A percentile compares a stretch with the other conserved stretches of the same genome.
Conservation (phyloP, 2,113 vertebrate species). For the Calidris pygmaea region DNA sequence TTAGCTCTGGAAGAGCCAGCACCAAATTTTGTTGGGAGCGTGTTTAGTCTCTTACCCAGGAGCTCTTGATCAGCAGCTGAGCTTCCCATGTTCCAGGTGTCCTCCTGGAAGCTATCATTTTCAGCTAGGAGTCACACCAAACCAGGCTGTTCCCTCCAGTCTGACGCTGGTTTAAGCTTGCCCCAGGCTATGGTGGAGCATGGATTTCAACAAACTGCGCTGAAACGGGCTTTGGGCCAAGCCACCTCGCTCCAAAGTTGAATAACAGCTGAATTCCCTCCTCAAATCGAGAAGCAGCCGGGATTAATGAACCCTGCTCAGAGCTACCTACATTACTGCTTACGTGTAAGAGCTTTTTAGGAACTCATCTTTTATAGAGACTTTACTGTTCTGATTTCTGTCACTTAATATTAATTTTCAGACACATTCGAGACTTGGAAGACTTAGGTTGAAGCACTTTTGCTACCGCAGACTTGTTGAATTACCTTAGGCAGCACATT, state of each 20-base stretch:
- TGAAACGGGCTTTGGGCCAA: conserved; percentile 12
- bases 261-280: conserved; percentile 28
- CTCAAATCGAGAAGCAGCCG: neutral
- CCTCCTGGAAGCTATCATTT: neutral
- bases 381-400: conserved; percentile 3
- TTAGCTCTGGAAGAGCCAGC: neutral
- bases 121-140: neutral
- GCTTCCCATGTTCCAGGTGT: neutral
- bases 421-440: neutral
- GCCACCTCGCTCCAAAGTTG: neutral
- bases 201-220: neutral
- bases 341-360: conserved; percentile 2
- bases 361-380: neutral
- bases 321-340: conserved; percentile 4
- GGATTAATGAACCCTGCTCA: conserved; percentile 10
- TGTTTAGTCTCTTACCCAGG: neutral
- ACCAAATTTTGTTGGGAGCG: neutral
- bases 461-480: neutral
- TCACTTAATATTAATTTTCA: neutral
- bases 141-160: neutral
- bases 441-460: neutral
- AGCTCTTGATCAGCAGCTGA: neutral
- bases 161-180: neutral
- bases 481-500: neutral
- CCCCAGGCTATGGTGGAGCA: neutral